These are phyloP conservation scores for Philypnodon macrostomus DNA, from an alignment of 2,797 vertebrate species.

Conservation along the genomic window DNA sequence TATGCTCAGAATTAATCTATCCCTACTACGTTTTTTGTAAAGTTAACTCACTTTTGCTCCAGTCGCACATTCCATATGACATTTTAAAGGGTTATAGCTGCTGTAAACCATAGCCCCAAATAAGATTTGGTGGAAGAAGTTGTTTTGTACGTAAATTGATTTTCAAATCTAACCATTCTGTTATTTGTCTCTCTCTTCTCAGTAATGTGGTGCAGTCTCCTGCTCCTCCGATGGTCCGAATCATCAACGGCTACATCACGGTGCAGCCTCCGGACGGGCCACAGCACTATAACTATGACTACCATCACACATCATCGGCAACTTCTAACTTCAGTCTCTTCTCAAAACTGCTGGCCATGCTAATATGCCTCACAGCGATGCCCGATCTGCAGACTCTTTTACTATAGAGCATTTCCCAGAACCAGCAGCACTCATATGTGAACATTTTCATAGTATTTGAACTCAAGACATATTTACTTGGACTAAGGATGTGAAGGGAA, in stretches of 20 bases:
- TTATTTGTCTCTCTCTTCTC: neutral
- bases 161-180: neutral
- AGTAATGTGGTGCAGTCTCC: slow-evolving; percentile 73
- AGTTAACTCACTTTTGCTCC: too few species aligned
- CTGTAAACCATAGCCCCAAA: too few species aligned
- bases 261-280: slow-evolving; percentile 65
- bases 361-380: slow-evolving; percentile 40
- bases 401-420: slow-evolving; percentile 28
- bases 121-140: too few species aligned
- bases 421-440: neutral
- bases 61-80: too few species aligned
- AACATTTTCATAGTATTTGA: neutral
- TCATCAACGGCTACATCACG: slow-evolving; percentile 82
- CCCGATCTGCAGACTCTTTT: slow-evolving; percentile 24
- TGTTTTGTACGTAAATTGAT: too few species aligned
- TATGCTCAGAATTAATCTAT: too few species aligned
- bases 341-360: slow-evolving; percentile 13
- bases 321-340: slow-evolving; percentile 37
- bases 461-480: neutral
- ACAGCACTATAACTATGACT: slow-evolving; percentile 40
- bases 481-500: slow-evolving; percentile 24
- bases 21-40: too few species aligned
- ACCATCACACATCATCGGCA: slow-evolving; percentile 49
- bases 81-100: too few species aligned
- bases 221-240: slow-evolving; percentile 73